phyloP scores from a whole-genome alignment of 2,113 vertebrate species.

The Callipepla squamata region DNA sequence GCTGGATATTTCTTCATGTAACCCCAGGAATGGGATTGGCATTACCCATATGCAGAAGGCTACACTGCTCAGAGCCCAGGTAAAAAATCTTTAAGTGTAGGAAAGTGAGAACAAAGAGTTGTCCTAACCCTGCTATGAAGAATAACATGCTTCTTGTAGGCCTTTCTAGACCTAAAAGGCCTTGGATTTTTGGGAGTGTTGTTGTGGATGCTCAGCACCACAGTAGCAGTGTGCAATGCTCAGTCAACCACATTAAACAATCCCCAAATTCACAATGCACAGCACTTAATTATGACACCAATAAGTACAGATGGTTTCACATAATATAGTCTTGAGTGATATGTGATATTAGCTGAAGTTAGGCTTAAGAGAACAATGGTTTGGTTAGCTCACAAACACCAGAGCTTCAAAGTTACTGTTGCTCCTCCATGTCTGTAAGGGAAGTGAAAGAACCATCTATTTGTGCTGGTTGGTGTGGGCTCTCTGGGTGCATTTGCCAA shows the following conservation, averaged over 20 bases:
- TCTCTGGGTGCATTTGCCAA: neutral
- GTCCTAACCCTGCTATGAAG: neutral
- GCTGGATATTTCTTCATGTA: neutral
- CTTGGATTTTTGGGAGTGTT: neutral
- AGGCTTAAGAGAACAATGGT: neutral
- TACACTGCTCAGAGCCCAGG: neutral
- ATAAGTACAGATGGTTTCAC: neutral
- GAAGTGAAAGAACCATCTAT: neutral
- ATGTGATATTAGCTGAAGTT: neutral
- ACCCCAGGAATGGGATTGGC: neutral
- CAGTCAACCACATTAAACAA: neutral
- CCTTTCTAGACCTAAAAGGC: neutral
- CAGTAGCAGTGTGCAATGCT: neutral
- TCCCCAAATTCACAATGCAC: neutral
- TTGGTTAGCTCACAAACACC: neutral
- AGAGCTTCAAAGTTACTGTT: neutral
- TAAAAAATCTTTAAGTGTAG: neutral
- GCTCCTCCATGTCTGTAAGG: neutral
- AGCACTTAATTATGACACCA: neutral
- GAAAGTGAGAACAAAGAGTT: neutral
- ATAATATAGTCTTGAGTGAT: neutral
- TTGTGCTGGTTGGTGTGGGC: neutral
- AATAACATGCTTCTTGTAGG: rapidly evolving
- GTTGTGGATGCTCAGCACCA: neutral
- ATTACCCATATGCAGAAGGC: neutral